phyloP scores from a whole-genome alignment of 2,113 vertebrate genomes.

The Hippocampus mohnikei region DNA sequence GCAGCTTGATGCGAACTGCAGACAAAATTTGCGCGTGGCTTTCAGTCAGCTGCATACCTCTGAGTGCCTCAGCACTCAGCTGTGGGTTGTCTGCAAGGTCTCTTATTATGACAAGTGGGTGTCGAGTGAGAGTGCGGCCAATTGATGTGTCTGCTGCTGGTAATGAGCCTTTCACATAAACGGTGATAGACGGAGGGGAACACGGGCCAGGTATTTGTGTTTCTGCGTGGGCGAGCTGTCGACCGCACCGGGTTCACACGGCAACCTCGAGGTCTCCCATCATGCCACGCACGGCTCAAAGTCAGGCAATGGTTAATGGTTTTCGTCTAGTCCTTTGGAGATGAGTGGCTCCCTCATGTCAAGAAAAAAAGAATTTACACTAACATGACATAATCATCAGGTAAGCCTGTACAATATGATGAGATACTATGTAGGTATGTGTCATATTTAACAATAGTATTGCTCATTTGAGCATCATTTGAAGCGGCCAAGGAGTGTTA shows the following conservation, averaged over 20 bases:
- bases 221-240: constrained; percentile 41
- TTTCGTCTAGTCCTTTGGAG: constrained; percentile 1
- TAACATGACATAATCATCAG: neutral
- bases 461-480: neutral
- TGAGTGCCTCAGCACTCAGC: constrained; percentile 38
- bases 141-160: constrained; percentile 74
- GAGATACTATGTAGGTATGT: no score
- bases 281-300: constrained; percentile 11
- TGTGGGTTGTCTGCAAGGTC: constrained; percentile 61
- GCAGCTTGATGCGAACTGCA: constrained; percentile 22
- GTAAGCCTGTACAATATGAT: neutral
- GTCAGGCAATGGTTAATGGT: constrained; percentile 17
- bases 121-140: constrained; percentile 64
- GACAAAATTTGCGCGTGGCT: constrained; percentile 40
- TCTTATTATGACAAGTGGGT: constrained; percentile 70
- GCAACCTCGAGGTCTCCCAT: constrained; percentile 35
- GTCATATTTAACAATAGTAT: neutral
- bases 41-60: constrained; percentile 40
- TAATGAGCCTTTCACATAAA: constrained; percentile 68
- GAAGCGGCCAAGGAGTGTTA: neutral
- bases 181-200: constrained; percentile 53
- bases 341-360: neutral
- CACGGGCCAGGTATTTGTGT: constrained; percentile 52
- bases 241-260: constrained; percentile 30
- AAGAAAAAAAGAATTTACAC: neutral